Percentiles rank a stretch among this genome's conserved stretches.
Evolutionary conservation across 2,113 vertebrate species (phyloP).

Genomic region (Trichomycterus rosablanca): DNA sequence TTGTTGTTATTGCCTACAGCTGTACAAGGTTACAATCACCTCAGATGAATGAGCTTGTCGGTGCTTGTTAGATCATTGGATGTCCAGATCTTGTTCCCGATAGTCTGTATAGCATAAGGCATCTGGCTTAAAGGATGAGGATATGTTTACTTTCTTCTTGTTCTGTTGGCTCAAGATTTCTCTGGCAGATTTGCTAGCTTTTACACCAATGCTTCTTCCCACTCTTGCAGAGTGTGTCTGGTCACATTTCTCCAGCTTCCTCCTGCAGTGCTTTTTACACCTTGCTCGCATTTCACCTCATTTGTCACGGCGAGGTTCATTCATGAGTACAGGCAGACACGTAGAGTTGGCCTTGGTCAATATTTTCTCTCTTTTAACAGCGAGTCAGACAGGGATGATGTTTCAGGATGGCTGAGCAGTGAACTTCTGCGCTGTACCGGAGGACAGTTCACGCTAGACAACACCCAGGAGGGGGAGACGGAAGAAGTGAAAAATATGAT

Average conservation of each 20-base stretch:
- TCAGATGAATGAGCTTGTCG: too few relatives aligned
- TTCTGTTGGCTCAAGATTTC: conserved; percentile 17
- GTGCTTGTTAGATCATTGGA: too few relatives aligned
- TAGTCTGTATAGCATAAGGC: background rate
- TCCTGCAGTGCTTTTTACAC: conserved; percentile 31
- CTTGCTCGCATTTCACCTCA: conserved; percentile 36
- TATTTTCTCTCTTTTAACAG: background rate
- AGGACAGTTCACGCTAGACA: background rate
- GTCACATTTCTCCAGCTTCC: conserved; percentile 22
- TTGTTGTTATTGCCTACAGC: too few relatives aligned
- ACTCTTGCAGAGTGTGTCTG: conserved; percentile 11
- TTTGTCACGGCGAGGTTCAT: conserved; percentile 27
- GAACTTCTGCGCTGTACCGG: background rate
- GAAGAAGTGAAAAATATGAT: background rate
- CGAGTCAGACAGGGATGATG: background rate
- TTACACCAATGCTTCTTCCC: background rate
- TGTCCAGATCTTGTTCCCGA: too few relatives aligned
- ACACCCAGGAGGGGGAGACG: background rate
- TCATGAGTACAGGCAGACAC: background rate
- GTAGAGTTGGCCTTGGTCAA: background rate
- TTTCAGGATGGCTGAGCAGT: background rate
- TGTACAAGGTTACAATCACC: too few relatives aligned
- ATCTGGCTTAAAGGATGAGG: background rate
- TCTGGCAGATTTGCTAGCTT: too few relatives aligned
- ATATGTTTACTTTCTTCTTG: conserved; percentile 14